A percentile compares a stretch with the other conserved stretches of the same genome.
Evolutionary conservation across 2,113 vertebrate genomes (phyloP).

Genomic region (Ciconia stormi): DNA sequence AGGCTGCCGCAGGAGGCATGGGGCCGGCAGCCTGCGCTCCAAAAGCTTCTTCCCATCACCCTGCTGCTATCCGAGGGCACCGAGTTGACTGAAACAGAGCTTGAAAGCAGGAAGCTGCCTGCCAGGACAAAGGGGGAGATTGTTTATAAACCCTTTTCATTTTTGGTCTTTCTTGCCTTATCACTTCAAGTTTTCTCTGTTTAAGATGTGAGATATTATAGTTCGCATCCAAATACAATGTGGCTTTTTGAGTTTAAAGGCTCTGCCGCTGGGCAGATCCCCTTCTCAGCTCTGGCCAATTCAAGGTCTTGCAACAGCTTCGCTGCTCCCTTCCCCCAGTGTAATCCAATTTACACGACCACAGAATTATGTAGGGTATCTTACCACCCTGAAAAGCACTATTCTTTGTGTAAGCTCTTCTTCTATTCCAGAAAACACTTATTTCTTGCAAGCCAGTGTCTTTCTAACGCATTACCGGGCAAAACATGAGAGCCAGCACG

Average conservation of each 20-base stretch:
- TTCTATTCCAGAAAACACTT: background rate
- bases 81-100: background rate
- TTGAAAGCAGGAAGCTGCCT: constrained; percentile 19
- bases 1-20: background rate
- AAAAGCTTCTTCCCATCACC: background rate
- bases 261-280: background rate
- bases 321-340: background rate
- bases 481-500: background rate
- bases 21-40: rapidly evolving
- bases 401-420: background rate
- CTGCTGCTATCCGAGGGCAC: background rate
- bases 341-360: background rate
- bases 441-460: background rate
- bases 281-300: background rate
- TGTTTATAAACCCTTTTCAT: background rate
- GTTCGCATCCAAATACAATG: background rate
- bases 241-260: background rate
- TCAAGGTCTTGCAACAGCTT: background rate
- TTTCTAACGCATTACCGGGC: background rate
- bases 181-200: background rate
- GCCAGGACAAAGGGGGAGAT: constrained; percentile 8
- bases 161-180: constrained; percentile 20
- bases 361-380: background rate
- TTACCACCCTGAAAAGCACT: background rate
- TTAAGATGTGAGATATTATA: background rate